Evolutionary conservation across 2,888 invertebrate genomes (phyloP).

Genomic region (Agrotis ipsilon): DNA sequence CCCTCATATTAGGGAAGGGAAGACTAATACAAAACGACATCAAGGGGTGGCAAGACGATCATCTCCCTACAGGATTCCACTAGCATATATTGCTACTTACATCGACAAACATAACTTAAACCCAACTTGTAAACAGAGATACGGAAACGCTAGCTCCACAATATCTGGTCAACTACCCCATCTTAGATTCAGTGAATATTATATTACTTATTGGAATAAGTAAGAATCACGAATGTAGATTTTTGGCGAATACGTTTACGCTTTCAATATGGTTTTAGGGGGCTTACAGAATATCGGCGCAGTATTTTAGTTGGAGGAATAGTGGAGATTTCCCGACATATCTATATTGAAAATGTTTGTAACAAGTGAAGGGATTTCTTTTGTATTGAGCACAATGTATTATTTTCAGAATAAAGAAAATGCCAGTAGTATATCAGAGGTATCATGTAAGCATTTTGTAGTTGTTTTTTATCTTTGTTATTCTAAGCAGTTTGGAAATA

Average conservation of each 20-base stretch:
- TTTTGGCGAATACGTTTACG: conserved; percentile 71
- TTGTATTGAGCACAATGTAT: conserved; percentile 18
- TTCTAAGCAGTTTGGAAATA: too few relatives aligned
- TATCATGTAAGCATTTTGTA: background rate
- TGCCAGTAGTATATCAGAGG: background rate
- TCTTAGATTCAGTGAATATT: conserved; percentile 73
- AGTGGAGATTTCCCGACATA: conserved; percentile 17
- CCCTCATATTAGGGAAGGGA: conserved; percentile 67
- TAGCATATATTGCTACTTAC: conserved; percentile 69
- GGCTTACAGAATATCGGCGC: conserved; percentile 31
- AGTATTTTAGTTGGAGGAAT: conserved; percentile 46
- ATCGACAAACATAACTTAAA: conserved; percentile 62
- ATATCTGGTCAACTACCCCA: conserved; percentile 62
- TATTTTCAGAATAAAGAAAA: background rate
- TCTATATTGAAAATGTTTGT: conserved; percentile 29
- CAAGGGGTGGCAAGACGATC: conserved; percentile 69
- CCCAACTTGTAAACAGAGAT: conserved; percentile 19
- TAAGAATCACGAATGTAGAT: conserved; percentile 76
- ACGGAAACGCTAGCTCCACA: conserved; percentile 34
- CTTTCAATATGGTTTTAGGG: conserved; percentile 68
- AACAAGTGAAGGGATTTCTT: conserved; percentile 21
- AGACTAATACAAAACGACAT: conserved; percentile 75
- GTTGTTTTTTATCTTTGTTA: too few relatives aligned
- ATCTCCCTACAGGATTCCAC: conserved; percentile 72
- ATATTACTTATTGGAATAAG: conserved; percentile 77